Conservation (phyloP, 30 jellyfish, hydroid and myxozoan species). For the Rhopilema esculentum region DNA sequence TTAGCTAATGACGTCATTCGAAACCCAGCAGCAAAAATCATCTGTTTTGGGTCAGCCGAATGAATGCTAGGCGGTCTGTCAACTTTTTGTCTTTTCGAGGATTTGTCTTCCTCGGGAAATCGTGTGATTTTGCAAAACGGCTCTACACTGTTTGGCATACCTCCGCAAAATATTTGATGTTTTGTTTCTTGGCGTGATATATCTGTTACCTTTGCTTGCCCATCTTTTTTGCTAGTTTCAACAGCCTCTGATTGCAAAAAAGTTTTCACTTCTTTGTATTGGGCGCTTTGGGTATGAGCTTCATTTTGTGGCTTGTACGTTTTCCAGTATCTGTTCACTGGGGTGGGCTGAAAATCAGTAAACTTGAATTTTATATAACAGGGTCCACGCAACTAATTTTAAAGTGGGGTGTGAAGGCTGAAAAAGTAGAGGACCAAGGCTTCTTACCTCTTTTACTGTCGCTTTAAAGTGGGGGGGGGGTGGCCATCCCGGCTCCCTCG, state of each 20-base stretch:
- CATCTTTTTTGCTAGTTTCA: background rate
- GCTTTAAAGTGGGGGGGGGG: too few relatives aligned
- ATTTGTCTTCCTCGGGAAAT: conserved; percentile 63
- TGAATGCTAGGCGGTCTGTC: conserved; percentile 16
- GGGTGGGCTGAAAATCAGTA: conserved; percentile 10
- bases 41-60: conserved; percentile 21
- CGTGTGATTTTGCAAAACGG: conserved; percentile 36
- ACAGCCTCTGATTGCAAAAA: background rate
- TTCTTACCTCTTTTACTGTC: too few relatives aligned
- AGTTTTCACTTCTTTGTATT: background rate
- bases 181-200: background rate
- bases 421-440: too few relatives aligned
- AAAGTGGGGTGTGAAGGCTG: too few relatives aligned
- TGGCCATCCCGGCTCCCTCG: too few relatives aligned
- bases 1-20: conserved; percentile 4
- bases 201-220: background rate
- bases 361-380: too few relatives aligned
- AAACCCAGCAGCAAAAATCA: conserved; percentile 22
- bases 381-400: too few relatives aligned
- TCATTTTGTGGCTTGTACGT: conserved; percentile 11
- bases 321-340: conserved; percentile 7
- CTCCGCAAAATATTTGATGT: conserved; percentile 28
- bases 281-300: conserved; percentile 15
- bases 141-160: background rate
- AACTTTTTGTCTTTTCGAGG: conserved; percentile 21